Percentiles rank a stretch among this genome's conserved stretches.
These are phyloP conservation scores for Rotaria magnacalcarata DNA, from an alignment of 2,888 invertebrate species.

Conservation along the genomic window DNA sequence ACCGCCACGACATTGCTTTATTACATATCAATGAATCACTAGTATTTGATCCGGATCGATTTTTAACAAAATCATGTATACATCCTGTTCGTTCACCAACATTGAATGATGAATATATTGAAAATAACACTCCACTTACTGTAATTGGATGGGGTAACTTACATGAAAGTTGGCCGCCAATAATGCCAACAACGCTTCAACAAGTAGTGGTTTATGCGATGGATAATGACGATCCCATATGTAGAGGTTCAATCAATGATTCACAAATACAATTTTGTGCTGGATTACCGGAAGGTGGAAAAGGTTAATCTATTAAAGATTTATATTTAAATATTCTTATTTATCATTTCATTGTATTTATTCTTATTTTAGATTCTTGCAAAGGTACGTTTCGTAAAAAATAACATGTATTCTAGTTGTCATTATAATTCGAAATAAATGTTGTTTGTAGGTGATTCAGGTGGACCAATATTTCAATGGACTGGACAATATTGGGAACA, in stretches of 20 bases:
- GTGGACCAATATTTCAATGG: constrained; percentile 32
- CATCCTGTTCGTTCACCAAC: neutral
- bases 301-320: neutral
- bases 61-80: neutral
- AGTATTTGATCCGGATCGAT: neutral
- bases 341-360: neutral
- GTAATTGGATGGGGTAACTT: neutral
- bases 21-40: neutral
- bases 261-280: neutral
- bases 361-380: neutral
- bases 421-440: neutral
- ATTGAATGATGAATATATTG: neutral
- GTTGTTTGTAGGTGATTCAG: neutral
- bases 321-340: too few relatives aligned
- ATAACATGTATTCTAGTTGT: too few relatives aligned
- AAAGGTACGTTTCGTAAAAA: neutral
- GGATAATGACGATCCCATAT: neutral
- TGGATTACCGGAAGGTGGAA: neutral
- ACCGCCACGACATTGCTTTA: neutral
- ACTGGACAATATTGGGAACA: constrained; percentile 22
- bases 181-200: neutral
- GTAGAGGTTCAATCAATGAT: neutral
- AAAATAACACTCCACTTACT: neutral
- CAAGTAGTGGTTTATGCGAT: neutral
- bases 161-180: neutral